These are phyloP conservation scores for Sinelater perroti DNA, from an alignment of 2,888 invertebrate species.

Conservation along the genomic window DNA sequence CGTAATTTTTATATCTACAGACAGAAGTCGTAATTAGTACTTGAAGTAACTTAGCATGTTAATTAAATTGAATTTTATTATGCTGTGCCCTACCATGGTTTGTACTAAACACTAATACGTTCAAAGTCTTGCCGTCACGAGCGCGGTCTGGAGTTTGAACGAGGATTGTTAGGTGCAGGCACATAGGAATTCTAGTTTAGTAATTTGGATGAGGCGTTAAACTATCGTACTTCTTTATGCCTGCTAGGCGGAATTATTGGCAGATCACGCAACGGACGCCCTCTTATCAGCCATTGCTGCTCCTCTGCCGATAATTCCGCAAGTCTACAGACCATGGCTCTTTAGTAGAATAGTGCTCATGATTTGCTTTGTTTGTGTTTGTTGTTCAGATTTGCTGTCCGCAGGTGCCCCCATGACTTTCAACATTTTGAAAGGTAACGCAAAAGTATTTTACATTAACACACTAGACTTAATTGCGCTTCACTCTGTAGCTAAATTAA, in stretches of 20 bases:
- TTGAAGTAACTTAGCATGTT: constrained; percentile 38
- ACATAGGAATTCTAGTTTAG: constrained; percentile 3
- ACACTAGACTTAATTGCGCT: constrained; percentile 36
- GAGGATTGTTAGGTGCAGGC: constrained; percentile 29
- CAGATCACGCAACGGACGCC: too few species aligned
- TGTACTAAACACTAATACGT: constrained; percentile 46
- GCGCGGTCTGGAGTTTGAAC: not conserved
- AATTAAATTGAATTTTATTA: constrained; percentile 32
- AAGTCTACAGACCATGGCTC: constrained; percentile 48
- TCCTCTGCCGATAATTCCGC: constrained; percentile 14
- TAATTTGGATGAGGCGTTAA: constrained; percentile 1
- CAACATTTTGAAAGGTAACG: constrained; percentile 88
- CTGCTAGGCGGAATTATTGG: too few species aligned
- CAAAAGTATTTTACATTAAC: constrained; percentile 48
- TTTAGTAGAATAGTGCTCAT: constrained; percentile 61
- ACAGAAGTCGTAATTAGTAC: constrained; percentile 26
- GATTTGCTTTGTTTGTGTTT: constrained; percentile 70
- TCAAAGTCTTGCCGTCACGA: not conserved
- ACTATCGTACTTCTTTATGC: constrained; percentile 6
- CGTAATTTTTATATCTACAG: constrained; percentile 34
- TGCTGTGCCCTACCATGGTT: constrained; percentile 38
- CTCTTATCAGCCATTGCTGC: not conserved
- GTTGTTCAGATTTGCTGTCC: constrained; percentile 81
- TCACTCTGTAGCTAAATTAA: constrained; percentile 29
- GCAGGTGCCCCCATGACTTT: constrained; percentile 84